Evolutionary conservation across 2,797 vertebrate species (phyloP), one percentile per base, ranked within the genome.

Genomic region (Acridotheres tristis): DNA sequence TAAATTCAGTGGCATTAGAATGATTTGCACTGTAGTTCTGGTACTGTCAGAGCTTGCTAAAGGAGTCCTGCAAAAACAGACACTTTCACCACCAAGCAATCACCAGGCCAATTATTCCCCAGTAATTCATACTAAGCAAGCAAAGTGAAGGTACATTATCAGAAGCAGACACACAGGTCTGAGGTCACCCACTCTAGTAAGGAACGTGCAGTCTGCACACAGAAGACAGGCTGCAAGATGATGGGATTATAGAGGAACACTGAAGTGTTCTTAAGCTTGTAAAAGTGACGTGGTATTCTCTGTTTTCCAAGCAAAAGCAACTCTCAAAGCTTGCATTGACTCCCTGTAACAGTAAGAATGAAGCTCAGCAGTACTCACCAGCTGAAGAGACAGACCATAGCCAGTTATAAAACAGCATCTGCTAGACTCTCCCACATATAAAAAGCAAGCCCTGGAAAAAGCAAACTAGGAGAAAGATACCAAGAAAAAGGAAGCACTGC

Each of bases 361-460:
- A 83, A 92, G 51, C 78, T 83, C 85, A 89, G 78, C 58, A 79
- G 50, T 54, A 74, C 61, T 77, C 72, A 77, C 29, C 40, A 66
- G 67, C 72, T 89, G 89, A 80, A 83, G 73, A 95, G n/a, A 74
- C 54, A 43, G 59, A 57, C n/a, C 67, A n/a, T 45, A 58, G 45
- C 11, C 58, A 63, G 69, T 26, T 65, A n/a, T 30, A 90, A 74
- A 92, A 17, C 21, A 80, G 40, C 65, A 58, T 58, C 89, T 58
- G 34, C 48, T 25, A 67, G 23, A 67, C 81, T 82, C 86, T 77
- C 42, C 40, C 30, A 65, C 29, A 1, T n/a, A 29, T 23, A 40
- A 71, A 93, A 66, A 91, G 45, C 55, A 78, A 92, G 21, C 18
- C 23, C 34, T 73, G 11, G 74, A 88, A 94, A 90, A 96, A 96